Evolutionary conservation across 2,888 invertebrate species (phyloP), one percentile per base, ranked within the genome.

Genomic region (Hirtodrosophila alboralis): DNA sequence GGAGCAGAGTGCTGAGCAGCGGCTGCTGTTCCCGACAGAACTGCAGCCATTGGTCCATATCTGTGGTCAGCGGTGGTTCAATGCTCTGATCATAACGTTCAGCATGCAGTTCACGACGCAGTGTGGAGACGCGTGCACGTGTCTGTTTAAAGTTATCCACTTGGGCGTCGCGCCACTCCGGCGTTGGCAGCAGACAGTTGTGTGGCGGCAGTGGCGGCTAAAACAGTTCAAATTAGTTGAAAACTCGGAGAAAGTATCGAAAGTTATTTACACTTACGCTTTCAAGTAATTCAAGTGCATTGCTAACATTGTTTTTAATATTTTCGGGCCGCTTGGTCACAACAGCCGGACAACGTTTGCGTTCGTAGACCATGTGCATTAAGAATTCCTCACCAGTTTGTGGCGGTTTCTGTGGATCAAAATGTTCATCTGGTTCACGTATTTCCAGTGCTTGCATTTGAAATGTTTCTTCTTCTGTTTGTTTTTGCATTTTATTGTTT

Each of bases 381-480:
- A 90, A 56, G 58, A 83, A 90, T 60, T 90, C 89, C 38, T 90
- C 90, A 6, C 90, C 90, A 10, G 63, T 84, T 54, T 87, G 67
- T 16, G 90, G 90, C 13, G 72, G 67, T 3, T 63, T 75, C 0
- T 64, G 36, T 0, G 90, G 90, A 84, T 90, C 90, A 44, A 90
- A 90, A 26, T 75, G 68, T 6, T 68, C 74, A n/a, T 84, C 89
- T 0, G 85, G 86, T n/a, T 87, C 72, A 0, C 73, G 80, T 36
- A 90, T 88, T 48, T 87, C 86, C 10, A 90, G 64, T 0, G 90
- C 90, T 63, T 89, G 86, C 4, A 84, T 61, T 54, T 90, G 90
- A 62, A 90, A 89, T 9, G 86, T 75, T 51, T 89, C 89, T 6
- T 64, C 69, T 5, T 73, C 67, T 1, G 37, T 2, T 10, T 26